Conservation (phyloP, 2,113 vertebrate species). For the Pongo pygmaeus region DNA sequence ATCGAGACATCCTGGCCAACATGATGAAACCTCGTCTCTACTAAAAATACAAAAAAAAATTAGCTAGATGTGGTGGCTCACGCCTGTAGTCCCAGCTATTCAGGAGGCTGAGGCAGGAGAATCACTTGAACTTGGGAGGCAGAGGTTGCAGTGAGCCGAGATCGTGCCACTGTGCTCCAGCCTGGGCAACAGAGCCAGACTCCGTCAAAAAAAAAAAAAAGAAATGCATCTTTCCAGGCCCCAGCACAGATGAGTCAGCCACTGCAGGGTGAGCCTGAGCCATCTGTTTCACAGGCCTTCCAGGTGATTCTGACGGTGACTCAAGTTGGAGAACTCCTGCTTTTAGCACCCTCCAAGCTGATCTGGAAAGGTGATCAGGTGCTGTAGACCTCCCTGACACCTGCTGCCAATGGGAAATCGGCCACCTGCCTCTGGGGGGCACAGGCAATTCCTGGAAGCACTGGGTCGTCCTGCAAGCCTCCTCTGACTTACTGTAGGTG, state of each 20-base stretch:
- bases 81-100: too few relatives aligned
- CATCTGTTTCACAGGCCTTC: neutral
- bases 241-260: neutral
- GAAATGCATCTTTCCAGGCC: neutral
- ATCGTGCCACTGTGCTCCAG: too few relatives aligned
- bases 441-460: slow-evolving; percentile 34
- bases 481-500: neutral
- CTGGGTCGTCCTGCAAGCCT: neutral
- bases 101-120: too few relatives aligned
- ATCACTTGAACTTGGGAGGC: too few relatives aligned
- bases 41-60: too few relatives aligned
- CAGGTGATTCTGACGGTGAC: neutral
- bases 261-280: too few relatives aligned
- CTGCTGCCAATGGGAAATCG: neutral
- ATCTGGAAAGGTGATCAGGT: neutral
- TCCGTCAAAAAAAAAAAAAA: too few relatives aligned
- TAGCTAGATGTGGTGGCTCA: too few relatives aligned
- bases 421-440: neutral
- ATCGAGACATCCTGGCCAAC: too few relatives aligned
- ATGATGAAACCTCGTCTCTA: too few relatives aligned
- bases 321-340: neutral
- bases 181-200: too few relatives aligned
- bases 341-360: neutral
- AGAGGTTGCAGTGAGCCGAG: too few relatives aligned
- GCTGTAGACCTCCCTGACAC: neutral